Evolutionary conservation across 2,113 vertebrate species (phyloP), one percentile per base, ranked within the genome.

Genomic region (Syrrhaptes paradoxus): DNA sequence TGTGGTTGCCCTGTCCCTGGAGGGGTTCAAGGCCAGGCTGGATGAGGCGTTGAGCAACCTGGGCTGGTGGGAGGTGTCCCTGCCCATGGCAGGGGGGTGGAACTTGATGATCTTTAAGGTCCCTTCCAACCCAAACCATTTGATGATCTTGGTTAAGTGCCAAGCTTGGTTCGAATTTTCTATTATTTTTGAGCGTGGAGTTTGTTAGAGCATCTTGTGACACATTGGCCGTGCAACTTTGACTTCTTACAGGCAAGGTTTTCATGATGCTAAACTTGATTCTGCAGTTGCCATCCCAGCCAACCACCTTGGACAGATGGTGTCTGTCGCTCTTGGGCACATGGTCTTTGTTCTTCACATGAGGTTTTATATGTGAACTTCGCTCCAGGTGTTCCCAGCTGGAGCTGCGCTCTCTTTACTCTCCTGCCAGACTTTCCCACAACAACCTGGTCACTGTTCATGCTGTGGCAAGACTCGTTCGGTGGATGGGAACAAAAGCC

Each of bases 361-460:
- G 17, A 21, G 43, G 34, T 45, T 75, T 74, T 41, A 6, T 7
- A 31, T 8, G 3, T 4, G 8, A 66, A 48, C 43, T 93, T 72
- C 8, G 65, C 96, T 87, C 76, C 85, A 38, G 96, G 93, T 94
- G 77, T 72, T 96, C 84, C 77, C 77, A 95, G 87, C 26, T 88
- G 88, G 61, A 75, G 85, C 80, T 45, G 19, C 4, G 1, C 46
- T 73, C 31, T 16, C 89, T 77, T 72, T 81, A 0, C 61, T 89
- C 38, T 52, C 43, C 71, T 91, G 90, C 77, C 93, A 89, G 90
- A 3, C 78, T 68, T 87, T 79, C 78, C 93, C 93, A 87, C 81
- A 72, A 3, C 70, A 67, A 1, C 43, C 52, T 68, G 89, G 93
- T 85, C 91, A 87, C 84, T 1, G 0, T 55, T n/a, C 0, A 0